Base-by-base conservation (phyloP, 2,797 vertebrate genomes). In the Liparis tanakae region DNA sequence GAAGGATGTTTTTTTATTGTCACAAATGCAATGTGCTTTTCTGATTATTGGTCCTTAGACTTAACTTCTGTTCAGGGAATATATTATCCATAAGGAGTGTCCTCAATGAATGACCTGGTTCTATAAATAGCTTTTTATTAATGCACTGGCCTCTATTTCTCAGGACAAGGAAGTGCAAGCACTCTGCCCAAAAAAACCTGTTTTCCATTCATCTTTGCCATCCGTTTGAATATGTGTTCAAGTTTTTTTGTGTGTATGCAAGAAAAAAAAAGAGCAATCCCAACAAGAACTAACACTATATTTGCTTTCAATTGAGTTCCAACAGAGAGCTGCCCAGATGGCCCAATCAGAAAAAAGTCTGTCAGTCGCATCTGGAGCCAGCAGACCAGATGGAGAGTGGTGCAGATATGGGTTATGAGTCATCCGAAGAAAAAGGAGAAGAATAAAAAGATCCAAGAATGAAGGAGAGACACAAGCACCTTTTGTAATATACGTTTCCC, bases 281-380 rank as follows among this genome's bases (percentile, higher is more conserved):
- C 58, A 80, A 87, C 76, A 81, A 88, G 77, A 91, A 88, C 88
- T 87, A 88, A 85, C 80, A 87, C 78, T 83, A 87, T 76, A 86
- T 88, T 91, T 89, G 75, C 79, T 85, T 86, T 90, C 86, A 81
- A 81, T 88, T 80, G 85, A 89, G 87, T 77, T 87, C 80, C 76
- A 86, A 86, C 76, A 74, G 75, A 78, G 85, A 86, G 70, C 69
- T 76, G 81, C 78, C 91, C 91, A 93, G 91, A 94, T 93, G 92
- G 93, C 75, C 82, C 79, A 84, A 87, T 86, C 84, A 83, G 78
- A 85, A 88, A 89, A 90, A 84, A 90, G 83, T 87, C 89, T 90
- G 89, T 73, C 87, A 82, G 84, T 86, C 87, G 87, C 90, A 94
- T 93, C 91, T 93, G 91, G 89, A 91, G 88, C 91, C 93, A 94